Conservation (phyloP, 2,113 vertebrate genomes). For the Fulmarus glacialis region DNA sequence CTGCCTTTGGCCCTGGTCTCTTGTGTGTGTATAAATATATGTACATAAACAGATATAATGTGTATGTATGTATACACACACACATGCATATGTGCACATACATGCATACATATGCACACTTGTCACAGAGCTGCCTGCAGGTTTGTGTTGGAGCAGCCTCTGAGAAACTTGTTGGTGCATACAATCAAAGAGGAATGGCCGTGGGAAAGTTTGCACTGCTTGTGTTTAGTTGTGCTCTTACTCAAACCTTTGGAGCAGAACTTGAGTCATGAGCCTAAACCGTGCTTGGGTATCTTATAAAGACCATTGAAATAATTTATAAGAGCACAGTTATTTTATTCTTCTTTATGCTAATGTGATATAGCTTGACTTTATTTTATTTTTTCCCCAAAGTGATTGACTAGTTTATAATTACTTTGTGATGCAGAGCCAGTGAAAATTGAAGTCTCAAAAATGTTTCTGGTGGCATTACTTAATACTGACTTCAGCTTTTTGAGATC, state of each 20-base stretch:
- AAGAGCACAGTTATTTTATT: not conserved
- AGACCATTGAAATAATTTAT: not conserved
- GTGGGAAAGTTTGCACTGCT: not conserved
- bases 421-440: not conserved
- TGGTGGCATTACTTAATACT: not conserved
- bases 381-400: not conserved
- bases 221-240: not conserved
- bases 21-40: not conserved
- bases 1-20: not conserved
- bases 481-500: not conserved
- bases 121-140: not conserved
- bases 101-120: too few species aligned
- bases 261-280: not conserved
- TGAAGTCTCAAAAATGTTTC: not conserved
- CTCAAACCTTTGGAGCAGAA: not conserved
- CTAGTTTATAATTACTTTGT: not conserved
- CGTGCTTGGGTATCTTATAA: not conserved
- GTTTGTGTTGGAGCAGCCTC: not conserved
- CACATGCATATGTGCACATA: too few species aligned
- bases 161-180: not conserved
- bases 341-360: not conserved
- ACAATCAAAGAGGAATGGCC: too few species aligned
- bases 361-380: not conserved
- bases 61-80: not conserved
- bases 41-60: not conserved